Evolutionary conservation across 2,797 vertebrate species (phyloP).

Genomic region (Darevskia nairensis): DNA sequence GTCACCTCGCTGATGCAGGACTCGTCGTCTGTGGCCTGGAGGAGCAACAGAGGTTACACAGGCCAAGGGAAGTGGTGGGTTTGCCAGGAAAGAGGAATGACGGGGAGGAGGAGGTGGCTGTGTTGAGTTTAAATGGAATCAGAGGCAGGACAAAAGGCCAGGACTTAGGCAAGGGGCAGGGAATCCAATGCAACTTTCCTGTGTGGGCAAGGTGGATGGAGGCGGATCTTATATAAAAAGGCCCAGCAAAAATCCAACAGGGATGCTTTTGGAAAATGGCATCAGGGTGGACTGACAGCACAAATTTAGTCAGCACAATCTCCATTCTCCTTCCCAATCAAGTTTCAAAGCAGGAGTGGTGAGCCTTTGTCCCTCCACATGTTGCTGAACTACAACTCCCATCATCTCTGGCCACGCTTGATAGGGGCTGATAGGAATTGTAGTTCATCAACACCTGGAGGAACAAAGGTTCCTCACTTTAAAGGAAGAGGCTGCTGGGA

Average conservation of each 20-base stretch:
- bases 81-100: constrained; percentile 7
- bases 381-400: not conserved
- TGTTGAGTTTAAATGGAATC: not conserved
- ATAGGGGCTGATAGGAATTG: not conserved
- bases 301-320: not conserved
- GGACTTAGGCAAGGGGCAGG: not conserved
- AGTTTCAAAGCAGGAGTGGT: not conserved
- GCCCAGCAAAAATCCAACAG: not conserved
- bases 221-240: not conserved
- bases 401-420: not conserved
- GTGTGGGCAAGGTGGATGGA: not conserved
- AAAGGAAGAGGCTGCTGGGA: not conserved
- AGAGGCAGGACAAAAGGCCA: not conserved
- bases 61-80: constrained; percentile 9
- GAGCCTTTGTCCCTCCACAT: no score
- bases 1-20: constrained; percentile 89
- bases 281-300: not conserved
- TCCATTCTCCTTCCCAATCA: not conserved
- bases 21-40: constrained; percentile 85
- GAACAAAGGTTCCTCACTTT: no score
- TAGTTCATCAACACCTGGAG: not conserved
- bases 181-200: not conserved
- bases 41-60: constrained; percentile 48
- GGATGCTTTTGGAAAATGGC: not conserved
- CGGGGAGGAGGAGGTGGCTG: not conserved